A percentile compares a stretch with the other conserved stretches of the same genome.
phyloP scores from a whole-genome alignment of 2,113 vertebrate species.

The Athene cunicularia region DNA sequence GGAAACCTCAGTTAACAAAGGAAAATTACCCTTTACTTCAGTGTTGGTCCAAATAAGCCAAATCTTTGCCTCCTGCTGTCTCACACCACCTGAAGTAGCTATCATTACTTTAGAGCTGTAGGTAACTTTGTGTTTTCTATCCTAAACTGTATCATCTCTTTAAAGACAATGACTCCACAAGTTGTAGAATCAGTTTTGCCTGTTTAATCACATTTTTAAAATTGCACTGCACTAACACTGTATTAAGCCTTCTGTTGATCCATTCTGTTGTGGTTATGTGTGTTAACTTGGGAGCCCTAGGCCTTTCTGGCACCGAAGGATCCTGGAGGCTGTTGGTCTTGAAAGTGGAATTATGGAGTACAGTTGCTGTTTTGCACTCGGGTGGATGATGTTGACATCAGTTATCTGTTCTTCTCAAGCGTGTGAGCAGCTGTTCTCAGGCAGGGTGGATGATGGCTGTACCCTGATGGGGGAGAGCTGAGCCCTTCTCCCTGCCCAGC shows the following conservation, averaged over 20 bases:
- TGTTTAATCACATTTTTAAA: not conserved
- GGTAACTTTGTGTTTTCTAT: not conserved
- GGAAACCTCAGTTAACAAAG: not conserved
- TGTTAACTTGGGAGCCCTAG: not conserved
- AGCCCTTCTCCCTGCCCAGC: not conserved
- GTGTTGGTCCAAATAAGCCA: not conserved
- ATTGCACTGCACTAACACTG: too few relatives aligned
- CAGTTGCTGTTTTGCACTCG: rapidly evolving
- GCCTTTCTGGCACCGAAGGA: not conserved
- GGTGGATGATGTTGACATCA: not conserved
- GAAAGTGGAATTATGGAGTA: rapidly evolving
- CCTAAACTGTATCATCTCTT: not conserved
- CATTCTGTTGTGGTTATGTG: too few relatives aligned
- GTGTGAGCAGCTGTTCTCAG: rapidly evolving
- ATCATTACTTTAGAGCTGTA: not conserved
- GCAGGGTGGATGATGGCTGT: not conserved
- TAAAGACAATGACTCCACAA: rapidly evolving
- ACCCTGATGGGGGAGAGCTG: too few relatives aligned
- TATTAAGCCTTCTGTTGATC: rapidly evolving
- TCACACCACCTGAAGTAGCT: not conserved
- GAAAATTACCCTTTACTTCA: not conserved
- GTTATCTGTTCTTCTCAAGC: rapidly evolving
- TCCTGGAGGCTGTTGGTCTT: not conserved
- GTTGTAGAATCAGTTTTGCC: too few relatives aligned
- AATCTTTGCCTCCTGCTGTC: not conserved